Percentiles rank a stretch among this genome's conserved stretches.
phyloP scores from a whole-genome alignment of 2,888 invertebrate genomes.

The Dolomedes plantarius region DNA sequence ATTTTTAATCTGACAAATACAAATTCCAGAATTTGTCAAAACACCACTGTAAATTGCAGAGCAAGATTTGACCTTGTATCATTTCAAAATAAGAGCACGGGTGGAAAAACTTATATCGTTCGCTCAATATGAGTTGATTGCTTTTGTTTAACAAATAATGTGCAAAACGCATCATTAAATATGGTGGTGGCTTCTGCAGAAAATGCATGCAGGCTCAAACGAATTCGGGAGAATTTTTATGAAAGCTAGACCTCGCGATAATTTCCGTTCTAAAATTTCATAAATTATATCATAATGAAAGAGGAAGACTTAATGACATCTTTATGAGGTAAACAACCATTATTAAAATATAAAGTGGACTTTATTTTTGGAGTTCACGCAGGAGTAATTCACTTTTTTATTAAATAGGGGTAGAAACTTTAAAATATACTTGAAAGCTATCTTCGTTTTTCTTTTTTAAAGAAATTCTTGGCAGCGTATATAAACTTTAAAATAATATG shows the following conservation, averaged over 20 bases:
- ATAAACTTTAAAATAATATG: no score
- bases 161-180: background rate
- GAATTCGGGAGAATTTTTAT: background rate
- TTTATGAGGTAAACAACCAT: constrained; percentile 5
- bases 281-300: constrained; percentile 16
- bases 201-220: background rate
- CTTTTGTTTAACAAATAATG: background rate
- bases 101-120: background rate
- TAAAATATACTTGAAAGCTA: background rate
- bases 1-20: no score
- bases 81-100: background rate
- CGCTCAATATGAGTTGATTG: background rate
- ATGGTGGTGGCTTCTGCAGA: background rate
- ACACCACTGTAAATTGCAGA: no score
- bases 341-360: constrained; percentile 3
- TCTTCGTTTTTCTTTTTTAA: background rate
- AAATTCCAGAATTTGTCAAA: no score
- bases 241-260: background rate
- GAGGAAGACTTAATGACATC: constrained; percentile 12
- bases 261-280: background rate
- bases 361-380: background rate
- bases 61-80: no score
- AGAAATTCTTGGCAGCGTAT: no score
- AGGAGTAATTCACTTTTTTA: background rate
- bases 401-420: background rate